Evolutionary conservation across 2,797 vertebrate species (phyloP).

Genomic region (Fistularia commersonii): DNA sequence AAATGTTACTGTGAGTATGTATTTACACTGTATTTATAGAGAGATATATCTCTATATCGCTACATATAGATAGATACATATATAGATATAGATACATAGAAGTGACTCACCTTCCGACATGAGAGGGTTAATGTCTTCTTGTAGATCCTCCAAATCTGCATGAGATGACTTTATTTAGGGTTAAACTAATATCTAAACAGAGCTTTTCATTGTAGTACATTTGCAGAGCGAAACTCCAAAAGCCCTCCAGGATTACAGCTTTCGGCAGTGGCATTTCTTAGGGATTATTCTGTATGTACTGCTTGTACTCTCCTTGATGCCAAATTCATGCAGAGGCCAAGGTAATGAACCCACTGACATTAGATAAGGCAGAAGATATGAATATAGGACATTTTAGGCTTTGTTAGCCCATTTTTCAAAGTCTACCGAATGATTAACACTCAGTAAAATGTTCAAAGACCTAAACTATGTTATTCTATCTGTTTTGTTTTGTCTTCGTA

Average conservation of each 20-base stretch:
- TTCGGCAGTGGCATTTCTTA: slow-evolving; percentile 46
- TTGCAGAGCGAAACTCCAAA: slow-evolving; percentile 42
- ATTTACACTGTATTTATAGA: too few species aligned
- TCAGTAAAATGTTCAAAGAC: too few species aligned
- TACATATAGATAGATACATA: too few species aligned
- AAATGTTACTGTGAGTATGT: not conserved
- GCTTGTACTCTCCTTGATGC: slow-evolving; percentile 29
- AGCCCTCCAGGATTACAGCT: slow-evolving; percentile 49
- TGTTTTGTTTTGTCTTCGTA: too few species aligned
- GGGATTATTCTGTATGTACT: slow-evolving; percentile 48
- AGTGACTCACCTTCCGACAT: too few species aligned
- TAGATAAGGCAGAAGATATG: slow-evolving; percentile 16
- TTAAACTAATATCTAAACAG: slow-evolving; percentile 14
- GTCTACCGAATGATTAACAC: too few species aligned
- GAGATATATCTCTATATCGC: too few species aligned
- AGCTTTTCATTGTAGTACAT: slow-evolving; percentile 16
- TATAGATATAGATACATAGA: too few species aligned
- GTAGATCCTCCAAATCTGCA: slow-evolving; percentile 12
- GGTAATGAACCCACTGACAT: slow-evolving; percentile 47
- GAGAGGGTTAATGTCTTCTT: not conserved
- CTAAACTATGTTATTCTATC: too few species aligned
- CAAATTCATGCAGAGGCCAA: slow-evolving; percentile 29
- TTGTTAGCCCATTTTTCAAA: not conserved
- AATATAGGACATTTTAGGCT: not conserved
- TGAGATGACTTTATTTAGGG: slow-evolving; percentile 9